A percentile compares a stretch with the other conserved stretches of the same genome.
phyloP scores from a whole-genome alignment of 2,113 vertebrate species.

The Callipepla californica region DNA sequence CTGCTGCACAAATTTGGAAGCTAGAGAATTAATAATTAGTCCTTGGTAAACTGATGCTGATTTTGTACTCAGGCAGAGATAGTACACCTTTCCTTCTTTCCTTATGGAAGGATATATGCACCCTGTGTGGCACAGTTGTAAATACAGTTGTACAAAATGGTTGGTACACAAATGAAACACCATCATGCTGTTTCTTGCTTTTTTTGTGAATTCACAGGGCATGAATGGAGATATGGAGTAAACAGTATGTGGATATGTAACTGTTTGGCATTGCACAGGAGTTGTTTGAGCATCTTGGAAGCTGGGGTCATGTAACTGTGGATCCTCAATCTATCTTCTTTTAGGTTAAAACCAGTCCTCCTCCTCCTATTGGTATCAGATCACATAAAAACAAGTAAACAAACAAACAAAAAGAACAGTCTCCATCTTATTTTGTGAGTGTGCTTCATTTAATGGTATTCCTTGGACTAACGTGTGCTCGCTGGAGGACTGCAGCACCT shows the following conservation, averaged over 20 bases:
- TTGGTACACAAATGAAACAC: not conserved
- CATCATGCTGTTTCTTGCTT: not conserved
- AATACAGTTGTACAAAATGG: not conserved
- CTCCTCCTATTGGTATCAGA: not conserved
- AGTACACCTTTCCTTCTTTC: not conserved
- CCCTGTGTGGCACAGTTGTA: not conserved
- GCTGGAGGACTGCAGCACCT: not conserved
- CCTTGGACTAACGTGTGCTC: rapidly evolving
- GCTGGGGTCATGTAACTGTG: not conserved
- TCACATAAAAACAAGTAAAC: no score
- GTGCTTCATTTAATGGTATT: not conserved
- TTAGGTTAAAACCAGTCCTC: not conserved
- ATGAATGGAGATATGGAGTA: rapidly evolving
- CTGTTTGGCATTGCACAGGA: not conserved
- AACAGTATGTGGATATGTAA: not conserved
- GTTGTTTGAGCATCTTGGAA: not conserved
- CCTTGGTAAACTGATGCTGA: not conserved
- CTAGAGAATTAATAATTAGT: not conserved
- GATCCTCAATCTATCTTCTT: not conserved
- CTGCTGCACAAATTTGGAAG: not conserved
- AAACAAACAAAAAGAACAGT: no score
- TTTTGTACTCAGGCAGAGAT: not conserved
- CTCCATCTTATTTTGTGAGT: not conserved
- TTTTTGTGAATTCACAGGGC: not conserved
- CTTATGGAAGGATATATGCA: not conserved